These are phyloP conservation scores for Rallus limicola DNA, from an alignment of 2,113 vertebrate genomes.

Conservation along the genomic window DNA sequence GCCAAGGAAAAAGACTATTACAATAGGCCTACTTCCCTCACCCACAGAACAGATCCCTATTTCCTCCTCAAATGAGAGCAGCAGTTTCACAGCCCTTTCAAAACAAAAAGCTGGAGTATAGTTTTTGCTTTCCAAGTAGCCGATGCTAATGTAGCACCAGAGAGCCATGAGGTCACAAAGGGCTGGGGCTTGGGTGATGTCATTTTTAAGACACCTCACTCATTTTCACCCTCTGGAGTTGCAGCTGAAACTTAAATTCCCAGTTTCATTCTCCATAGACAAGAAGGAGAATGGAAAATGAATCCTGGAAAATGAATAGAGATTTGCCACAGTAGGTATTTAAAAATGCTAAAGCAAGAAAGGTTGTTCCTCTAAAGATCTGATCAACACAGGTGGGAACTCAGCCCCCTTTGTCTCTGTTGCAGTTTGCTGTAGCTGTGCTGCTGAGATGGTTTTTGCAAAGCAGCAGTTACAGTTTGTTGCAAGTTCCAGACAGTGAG, in stretches of 20 bases:
- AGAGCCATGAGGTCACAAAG: background rate
- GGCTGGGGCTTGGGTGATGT: background rate
- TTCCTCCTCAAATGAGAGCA: background rate
- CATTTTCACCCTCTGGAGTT: background rate
- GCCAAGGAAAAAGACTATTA: background rate
- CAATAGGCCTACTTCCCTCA: background rate
- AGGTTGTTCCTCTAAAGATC: background rate
- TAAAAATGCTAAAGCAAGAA: background rate
- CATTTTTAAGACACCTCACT: background rate
- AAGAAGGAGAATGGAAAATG: background rate
- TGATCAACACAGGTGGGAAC: background rate
- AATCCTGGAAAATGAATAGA: background rate
- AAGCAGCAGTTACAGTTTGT: too few relatives aligned
- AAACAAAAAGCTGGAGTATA: background rate
- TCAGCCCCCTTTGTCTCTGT: background rate
- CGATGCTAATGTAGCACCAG: background rate
- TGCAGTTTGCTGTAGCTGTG: too few relatives aligned
- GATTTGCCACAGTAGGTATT: background rate
- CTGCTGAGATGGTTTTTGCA: too few relatives aligned
- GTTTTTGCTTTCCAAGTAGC: background rate
- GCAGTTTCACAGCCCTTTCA: background rate
- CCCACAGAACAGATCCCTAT: background rate
- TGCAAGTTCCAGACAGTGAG: too few relatives aligned
- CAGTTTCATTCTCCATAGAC: background rate
- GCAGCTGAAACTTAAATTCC: background rate